Evolutionary conservation across 2,113 vertebrate species (phyloP).

Genomic region (Spilogale gracilis): DNA sequence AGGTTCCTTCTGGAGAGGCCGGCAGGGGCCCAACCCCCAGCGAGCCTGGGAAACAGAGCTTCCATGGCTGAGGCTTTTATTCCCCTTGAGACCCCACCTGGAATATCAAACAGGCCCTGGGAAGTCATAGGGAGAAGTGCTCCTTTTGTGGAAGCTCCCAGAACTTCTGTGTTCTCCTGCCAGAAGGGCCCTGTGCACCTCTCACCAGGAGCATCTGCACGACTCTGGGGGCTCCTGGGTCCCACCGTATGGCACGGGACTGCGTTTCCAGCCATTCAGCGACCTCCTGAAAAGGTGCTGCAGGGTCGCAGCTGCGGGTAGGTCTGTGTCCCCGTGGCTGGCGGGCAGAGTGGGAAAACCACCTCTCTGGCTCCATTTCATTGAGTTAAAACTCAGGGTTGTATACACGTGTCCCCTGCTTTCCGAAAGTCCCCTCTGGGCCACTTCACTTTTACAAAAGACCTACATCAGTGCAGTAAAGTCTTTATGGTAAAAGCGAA

Average conservation of each 20-base stretch:
- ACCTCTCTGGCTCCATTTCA: background rate
- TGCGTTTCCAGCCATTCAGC: background rate
- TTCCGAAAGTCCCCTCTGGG: background rate
- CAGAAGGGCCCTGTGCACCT: background rate
- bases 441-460: background rate
- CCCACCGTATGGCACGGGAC: rapidly evolving
- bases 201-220: background rate
- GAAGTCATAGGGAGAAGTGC: background rate
- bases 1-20: background rate
- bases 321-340: no score
- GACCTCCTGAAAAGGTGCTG: rapidly evolving
- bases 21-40: background rate
- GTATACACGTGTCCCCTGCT: background rate
- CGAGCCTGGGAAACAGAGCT: background rate
- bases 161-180: background rate
- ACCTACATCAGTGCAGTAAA: background rate
- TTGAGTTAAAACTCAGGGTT: background rate
- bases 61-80: rapidly evolving
- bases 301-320: rapidly evolving
- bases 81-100: background rate
- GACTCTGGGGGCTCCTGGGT: background rate
- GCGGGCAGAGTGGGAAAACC: background rate
- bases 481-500: background rate
- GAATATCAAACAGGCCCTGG: background rate
- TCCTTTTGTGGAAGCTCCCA: background rate